These are phyloP conservation scores for Agrochola lychnidis DNA, from an alignment of 2,888 invertebrate genomes.

Conservation along the genomic window DNA sequence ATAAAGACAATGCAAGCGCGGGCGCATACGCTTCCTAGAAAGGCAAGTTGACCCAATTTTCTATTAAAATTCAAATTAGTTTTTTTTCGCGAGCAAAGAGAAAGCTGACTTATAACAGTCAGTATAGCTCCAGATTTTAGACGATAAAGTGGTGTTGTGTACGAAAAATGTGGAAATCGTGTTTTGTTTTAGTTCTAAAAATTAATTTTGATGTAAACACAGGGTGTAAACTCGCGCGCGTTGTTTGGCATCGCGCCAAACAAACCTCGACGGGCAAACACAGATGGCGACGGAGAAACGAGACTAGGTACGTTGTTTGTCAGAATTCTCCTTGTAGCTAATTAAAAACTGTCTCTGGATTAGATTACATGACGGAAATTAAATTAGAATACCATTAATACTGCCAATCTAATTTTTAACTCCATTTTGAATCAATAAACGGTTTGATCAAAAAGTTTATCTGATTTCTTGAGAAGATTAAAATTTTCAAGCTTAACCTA, in stretches of 20 bases:
- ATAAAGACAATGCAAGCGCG: conserved; percentile 66
- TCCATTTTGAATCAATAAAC: conserved; percentile 52
- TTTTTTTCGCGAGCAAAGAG: conserved; percentile 87
- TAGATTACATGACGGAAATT: conserved; percentile 63
- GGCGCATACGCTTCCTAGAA: conserved; percentile 81
- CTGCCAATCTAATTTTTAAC: conserved; percentile 27
- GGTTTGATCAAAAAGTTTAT: conserved; percentile 45
- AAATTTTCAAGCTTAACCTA: conserved; percentile 34
- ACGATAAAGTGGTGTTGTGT: conserved; percentile 82
- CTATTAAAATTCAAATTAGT: conserved; percentile 88
- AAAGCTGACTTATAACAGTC: conserved; percentile 79
- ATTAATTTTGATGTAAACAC: conserved; percentile 72
- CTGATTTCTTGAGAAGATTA: conserved; percentile 35
- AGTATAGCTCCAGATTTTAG: conserved; percentile 82
- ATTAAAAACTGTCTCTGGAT: conserved; percentile 66
- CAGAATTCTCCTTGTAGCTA: conserved; percentile 62
- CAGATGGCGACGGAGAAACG: conserved; percentile 79
- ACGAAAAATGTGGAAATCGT: conserved; percentile 72
- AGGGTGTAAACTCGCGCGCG: conserved; percentile 68
- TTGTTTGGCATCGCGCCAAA: conserved; percentile 75
- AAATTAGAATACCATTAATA: conserved; percentile 54
- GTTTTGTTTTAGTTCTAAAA: conserved; percentile 73
- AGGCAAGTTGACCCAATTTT: conserved; percentile 84
- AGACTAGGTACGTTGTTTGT: conserved; percentile 73
- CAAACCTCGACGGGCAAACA: conserved; percentile 69